phyloP scores from a whole-genome alignment of 2,888 invertebrate genomes.

The Glyphotaelius pellucidus region DNA sequence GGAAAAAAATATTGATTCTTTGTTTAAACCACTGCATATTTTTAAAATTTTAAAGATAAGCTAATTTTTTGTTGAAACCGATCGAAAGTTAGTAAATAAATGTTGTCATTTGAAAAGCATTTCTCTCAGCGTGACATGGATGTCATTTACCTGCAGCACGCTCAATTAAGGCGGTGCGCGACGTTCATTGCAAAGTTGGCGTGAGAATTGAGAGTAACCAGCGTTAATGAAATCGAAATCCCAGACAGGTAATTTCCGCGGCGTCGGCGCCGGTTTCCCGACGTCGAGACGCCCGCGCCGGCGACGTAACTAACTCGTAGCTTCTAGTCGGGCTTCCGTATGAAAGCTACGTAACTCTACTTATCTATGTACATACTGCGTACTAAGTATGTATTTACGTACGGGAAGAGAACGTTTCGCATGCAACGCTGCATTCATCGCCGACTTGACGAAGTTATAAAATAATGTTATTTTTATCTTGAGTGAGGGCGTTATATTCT shows the following conservation, averaged over 20 bases:
- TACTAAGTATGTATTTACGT: neutral
- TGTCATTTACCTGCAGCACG: neutral
- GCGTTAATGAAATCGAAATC: neutral
- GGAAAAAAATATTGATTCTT: no score
- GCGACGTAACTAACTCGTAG: neutral
- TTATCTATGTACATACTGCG: neutral
- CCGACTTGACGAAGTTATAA: neutral
- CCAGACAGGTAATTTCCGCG: conserved; percentile 20
- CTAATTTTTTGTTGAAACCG: no score
- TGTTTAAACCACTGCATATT: no score
- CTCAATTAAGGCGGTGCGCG: neutral
- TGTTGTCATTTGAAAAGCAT: neutral
- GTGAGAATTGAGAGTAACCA: neutral
- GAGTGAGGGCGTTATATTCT: neutral
- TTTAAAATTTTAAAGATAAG: no score
- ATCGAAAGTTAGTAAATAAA: no score
- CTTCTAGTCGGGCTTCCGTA: neutral
- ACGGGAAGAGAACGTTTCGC: neutral
- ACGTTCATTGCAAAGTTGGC: neutral
- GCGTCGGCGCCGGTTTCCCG: conserved; percentile 2
- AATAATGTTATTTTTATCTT: neutral
- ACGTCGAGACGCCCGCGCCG: neutral
- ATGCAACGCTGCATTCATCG: neutral
- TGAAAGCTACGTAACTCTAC: neutral
- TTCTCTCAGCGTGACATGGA: neutral